Conservation (phyloP, 2,888 invertebrate species). For the Stenodera caucasica region DNA sequence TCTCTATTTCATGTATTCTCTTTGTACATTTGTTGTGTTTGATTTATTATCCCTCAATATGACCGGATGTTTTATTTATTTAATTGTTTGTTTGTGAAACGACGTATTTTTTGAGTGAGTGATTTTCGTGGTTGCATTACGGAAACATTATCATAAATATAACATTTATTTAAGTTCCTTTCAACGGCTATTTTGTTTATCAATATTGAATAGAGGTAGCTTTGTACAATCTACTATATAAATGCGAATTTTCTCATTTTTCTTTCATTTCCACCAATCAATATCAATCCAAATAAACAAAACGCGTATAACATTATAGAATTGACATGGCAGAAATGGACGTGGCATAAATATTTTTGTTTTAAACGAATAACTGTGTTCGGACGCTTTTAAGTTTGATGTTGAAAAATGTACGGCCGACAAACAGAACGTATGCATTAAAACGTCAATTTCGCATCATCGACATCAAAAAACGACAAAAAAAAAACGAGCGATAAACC, state of each 20-base stretch:
- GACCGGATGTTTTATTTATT: conserved; percentile 53
- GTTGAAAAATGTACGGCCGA: conserved; percentile 16
- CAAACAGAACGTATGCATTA: conserved; percentile 33
- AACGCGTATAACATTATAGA: too few relatives aligned
- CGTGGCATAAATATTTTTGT: conserved; percentile 26
- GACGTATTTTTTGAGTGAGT: conserved; percentile 46
- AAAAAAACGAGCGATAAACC: conserved; percentile 26
- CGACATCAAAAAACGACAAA: conserved; percentile 26
- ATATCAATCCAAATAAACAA: background rate
- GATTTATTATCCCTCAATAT: conserved; percentile 39
- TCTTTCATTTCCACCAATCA: background rate
- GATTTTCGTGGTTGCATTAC: conserved; percentile 43
- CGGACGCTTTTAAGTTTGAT: conserved; percentile 17
- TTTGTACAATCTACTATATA: background rate
- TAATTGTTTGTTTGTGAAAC: conserved; percentile 50
- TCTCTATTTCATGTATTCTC: conserved; percentile 30
- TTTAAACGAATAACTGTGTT: conserved; percentile 28
- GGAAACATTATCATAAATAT: conserved; percentile 48
- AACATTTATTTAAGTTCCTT: too few relatives aligned
- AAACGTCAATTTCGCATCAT: conserved; percentile 37
- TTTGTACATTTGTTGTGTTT: conserved; percentile 35
- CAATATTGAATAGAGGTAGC: background rate
- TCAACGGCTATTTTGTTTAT: too few relatives aligned
- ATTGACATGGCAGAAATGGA: conserved; percentile 4
- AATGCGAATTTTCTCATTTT: too few relatives aligned